Evolutionary conservation across 2,113 vertebrate species (phyloP).

Genomic region (Megaleporinus macrocephalus): DNA sequence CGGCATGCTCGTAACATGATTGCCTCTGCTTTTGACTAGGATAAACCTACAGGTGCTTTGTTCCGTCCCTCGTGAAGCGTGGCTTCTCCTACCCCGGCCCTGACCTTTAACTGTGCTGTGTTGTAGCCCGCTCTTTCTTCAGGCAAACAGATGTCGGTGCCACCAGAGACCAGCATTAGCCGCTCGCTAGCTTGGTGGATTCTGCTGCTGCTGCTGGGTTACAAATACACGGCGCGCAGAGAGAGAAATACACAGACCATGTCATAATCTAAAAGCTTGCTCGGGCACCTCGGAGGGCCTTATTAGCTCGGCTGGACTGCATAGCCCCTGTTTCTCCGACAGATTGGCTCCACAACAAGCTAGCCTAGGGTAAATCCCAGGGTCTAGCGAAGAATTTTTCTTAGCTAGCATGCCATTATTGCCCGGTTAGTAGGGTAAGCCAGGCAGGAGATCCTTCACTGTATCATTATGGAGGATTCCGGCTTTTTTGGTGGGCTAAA

Average conservation of each 20-base stretch:
- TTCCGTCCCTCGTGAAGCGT: too few species aligned
- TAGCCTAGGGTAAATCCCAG: background rate
- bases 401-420: background rate
- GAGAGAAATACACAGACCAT: conserved; percentile 13
- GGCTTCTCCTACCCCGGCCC: conserved; percentile 15
- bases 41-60: conserved; percentile 4
- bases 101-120: conserved; percentile 22
- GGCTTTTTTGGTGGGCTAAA: background rate
- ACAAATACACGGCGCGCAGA: background rate
- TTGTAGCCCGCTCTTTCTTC: background rate
- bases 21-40: conserved; percentile 17
- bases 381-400: background rate
- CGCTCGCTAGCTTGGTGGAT: background rate
- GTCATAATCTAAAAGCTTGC: conserved; percentile 5
- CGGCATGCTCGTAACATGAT: background rate
- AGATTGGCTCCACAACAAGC: conserved; percentile 5
- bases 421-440: background rate
- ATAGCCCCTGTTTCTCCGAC: background rate
- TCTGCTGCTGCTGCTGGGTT: conserved; percentile 4
- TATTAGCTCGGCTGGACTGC: conserved; percentile 4
- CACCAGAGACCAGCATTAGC: conserved; percentile 17
- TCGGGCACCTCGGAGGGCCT: conserved; percentile 11
- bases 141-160: conserved; percentile 12
- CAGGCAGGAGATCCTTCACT: background rate
- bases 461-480: background rate